Base-by-base conservation (phyloP, 2,888 invertebrate species). In the Capitulum mitella region DNA sequence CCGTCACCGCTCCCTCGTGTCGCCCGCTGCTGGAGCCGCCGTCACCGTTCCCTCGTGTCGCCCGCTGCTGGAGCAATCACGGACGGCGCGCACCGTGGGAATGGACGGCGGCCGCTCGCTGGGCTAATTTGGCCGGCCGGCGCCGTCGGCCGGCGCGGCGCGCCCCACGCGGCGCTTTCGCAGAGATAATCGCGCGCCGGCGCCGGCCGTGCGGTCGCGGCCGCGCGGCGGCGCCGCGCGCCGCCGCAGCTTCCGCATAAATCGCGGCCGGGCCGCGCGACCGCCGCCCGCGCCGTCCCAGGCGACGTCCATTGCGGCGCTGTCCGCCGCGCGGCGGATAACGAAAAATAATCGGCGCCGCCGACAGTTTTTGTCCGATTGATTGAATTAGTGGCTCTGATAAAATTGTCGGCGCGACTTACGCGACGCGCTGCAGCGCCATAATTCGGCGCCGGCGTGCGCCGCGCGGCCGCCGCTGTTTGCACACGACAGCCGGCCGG, bases 361-460 rank as follows among this genome's bases (percentile, higher is more conserved):
- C 14, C 64, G 64, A 64, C 64, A 29, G 64, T 64, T 64, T 64
- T 64, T 64, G 64, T 64, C 64, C 29, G 34, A 64, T 64, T 64
- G 64, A 64, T 64, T 64, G 64, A 64, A 64, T 64, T 64, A 64
- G 64, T 64, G 64, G 64, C 64, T 64, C 64, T 64, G 64, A 64
- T 64, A 64, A 64, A 64, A 64, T 64, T 64, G 64, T 64, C 64
- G 64, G 19, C 19, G 34, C 64, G 64, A 64, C 64, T 64, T 64
- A 64, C 34, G 64, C 16, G 34, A 34, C 64, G 34, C 34, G 64
- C 64, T 64, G 64, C 64, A 64, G 64, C 64, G 34, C 32, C 64
- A 64, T 64, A 34, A 34, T 64, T 34, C 64, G 64, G 19, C 64
- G 34, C 32, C 3, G n/a, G 64, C 34, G n/a, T 3, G 64, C 8